Evolutionary conservation across 1,140 invertebrate species (phyloP), one percentile per base, ranked within the genome.

Genomic region (Himalopsyche phryganea): DNA sequence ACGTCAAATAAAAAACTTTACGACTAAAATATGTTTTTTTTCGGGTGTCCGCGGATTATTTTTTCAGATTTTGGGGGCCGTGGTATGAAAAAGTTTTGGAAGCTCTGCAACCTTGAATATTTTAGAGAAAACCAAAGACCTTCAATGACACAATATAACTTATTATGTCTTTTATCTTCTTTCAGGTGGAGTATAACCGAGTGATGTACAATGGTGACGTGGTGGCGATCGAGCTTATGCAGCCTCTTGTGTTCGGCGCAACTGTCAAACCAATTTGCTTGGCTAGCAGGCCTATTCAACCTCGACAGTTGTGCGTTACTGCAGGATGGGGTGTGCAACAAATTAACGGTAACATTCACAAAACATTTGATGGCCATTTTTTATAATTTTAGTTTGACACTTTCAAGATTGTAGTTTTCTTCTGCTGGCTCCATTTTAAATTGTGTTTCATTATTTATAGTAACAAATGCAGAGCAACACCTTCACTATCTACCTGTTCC

Each of bases 161-260:
- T n/a, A n/a, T n/a, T 48, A 9, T 28, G n/a, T 35, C 36, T 10
- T 41, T 13, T 32, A 13, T 48, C 15, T 41, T 40, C 44, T 68
- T 66, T 46, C 73, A 83, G 77, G 78, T 80, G 0, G 83, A 84
- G 70, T 84, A 80, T 65, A 79, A 80, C 63, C 78, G 81, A 63
- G 81, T 84, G 60, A 70, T 81, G 44, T 84, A 81, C 54, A 75
- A 76, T 23, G 80, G 84, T 56, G 82, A 85, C 54, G 74, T 83
- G 9, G 81, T 77, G 9, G 68, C 85, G 14, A 68, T 85, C 18
- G 71, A 81, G 65, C 67, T 85, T 1, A 66, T 60, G 14, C 68
- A 77, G 46, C 81, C 83, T 23, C 63, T 85, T 19, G 66, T 67
- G 3, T 78, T 85, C 42, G 77, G 74, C 10, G 68, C 72, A 47